Evolutionary conservation across 2,113 vertebrate species (phyloP).

Genomic region (Upupa epops): DNA sequence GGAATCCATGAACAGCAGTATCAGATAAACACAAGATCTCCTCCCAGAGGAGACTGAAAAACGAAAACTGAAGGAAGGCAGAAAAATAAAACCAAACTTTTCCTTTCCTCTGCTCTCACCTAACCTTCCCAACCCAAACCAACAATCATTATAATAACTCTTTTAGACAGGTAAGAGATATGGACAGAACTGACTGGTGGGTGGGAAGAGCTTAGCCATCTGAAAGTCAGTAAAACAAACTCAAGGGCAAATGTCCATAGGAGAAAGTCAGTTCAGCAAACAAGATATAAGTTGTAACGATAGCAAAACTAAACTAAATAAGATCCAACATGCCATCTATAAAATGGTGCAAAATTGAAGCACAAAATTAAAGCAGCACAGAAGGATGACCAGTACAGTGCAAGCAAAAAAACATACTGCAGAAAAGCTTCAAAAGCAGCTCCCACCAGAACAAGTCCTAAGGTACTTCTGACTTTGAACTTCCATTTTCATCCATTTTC

Average conservation of each 20-base stretch:
- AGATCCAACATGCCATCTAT: neutral
- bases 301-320: neutral
- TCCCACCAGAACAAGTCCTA: neutral
- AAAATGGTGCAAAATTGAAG: neutral
- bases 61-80: neutral
- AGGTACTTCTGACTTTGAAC: neutral
- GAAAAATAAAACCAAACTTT: neutral
- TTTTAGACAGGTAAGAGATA: neutral
- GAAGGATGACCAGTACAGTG: neutral
- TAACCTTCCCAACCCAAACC: neutral
- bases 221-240: neutral
- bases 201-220: neutral
- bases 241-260: neutral
- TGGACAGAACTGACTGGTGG: neutral
- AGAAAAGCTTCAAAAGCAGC: neutral
- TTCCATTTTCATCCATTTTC: slow-evolving; percentile 1
- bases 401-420: neutral
- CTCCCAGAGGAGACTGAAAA: neutral
- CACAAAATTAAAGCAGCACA: neutral
- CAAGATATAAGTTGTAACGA: neutral
- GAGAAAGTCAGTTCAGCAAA: neutral
- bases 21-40: neutral
- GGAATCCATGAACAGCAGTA: neutral
- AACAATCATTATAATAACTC: neutral
- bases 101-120: neutral